Percentiles rank a stretch among this genome's conserved stretches.
phyloP scores from a whole-genome alignment of 2,113 vertebrate genomes.

The Catharus minimus region DNA sequence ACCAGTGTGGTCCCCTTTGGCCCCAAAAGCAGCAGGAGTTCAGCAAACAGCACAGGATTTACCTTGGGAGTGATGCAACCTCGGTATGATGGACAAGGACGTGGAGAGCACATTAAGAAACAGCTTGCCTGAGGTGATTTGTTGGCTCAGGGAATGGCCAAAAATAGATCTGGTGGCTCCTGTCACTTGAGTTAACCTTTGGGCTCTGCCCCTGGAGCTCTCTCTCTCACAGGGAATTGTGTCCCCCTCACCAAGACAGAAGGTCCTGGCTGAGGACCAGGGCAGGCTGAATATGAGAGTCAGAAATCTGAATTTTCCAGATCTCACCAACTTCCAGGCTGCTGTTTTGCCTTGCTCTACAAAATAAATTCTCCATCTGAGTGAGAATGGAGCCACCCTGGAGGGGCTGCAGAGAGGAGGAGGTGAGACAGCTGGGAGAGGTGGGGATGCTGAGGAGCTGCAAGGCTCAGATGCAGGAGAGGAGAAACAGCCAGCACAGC shows the following conservation, averaged over 20 bases:
- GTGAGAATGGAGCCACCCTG: rapidly evolving
- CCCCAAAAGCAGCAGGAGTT: not conserved
- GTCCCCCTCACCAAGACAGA: not conserved
- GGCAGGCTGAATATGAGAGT: not conserved
- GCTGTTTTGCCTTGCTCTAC: not conserved
- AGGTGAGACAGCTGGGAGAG: not conserved
- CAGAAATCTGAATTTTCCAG: not conserved
- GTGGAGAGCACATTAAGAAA: not conserved
- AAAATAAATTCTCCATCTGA: not conserved
- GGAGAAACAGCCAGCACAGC: not conserved
- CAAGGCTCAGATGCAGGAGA: not conserved
- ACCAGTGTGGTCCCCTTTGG: rapidly evolving
- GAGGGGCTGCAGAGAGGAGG: not conserved
- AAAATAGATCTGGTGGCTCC: not conserved
- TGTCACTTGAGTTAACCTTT: not conserved
- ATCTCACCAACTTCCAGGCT: not conserved
- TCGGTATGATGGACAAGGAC: not conserved
- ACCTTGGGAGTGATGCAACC: not conserved
- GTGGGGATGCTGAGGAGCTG: rapidly evolving
- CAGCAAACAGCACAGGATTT: not conserved
- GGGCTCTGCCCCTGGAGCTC: not conserved
- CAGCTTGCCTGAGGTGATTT: not conserved
- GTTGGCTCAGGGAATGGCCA: not conserved
- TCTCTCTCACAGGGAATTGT: not conserved
- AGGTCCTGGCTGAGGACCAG: not conserved